Evolutionary conservation across 2,113 vertebrate genomes (phyloP).

Genomic region (Eudyptes chrysolophus): DNA sequence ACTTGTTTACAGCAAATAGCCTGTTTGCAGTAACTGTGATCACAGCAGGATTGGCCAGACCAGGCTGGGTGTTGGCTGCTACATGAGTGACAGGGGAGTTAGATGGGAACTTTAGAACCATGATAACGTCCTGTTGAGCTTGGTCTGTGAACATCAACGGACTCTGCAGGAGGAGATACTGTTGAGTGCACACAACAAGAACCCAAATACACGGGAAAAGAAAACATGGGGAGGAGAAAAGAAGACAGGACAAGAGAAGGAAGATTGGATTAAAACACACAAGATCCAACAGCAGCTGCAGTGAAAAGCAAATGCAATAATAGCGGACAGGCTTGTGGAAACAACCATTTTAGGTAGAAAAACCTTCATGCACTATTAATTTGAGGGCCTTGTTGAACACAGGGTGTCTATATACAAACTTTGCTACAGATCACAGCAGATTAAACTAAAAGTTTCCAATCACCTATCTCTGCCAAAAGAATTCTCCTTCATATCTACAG

Average conservation of each 20-base stretch:
- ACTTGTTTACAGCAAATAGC: constrained; percentile 96
- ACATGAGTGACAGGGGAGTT: constrained; percentile 95
- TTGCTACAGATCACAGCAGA: background rate
- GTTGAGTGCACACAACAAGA: constrained; percentile 84
- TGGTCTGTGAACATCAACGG: constrained; percentile 99
- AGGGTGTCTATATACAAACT: background rate
- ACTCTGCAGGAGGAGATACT: constrained; percentile 99
- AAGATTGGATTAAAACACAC: constrained; percentile 59
- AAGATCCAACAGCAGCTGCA: constrained; percentile 1
- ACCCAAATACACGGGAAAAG: constrained; percentile 67
- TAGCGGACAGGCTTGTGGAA: constrained; percentile 4
- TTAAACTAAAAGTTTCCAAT: background rate
- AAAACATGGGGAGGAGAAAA: constrained; percentile 57
- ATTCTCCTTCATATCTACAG: background rate
- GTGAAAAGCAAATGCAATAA: background rate
- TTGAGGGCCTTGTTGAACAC: background rate
- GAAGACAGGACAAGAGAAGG: constrained; percentile 73
- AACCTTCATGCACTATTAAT: background rate
- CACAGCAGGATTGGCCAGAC: constrained; percentile 83
- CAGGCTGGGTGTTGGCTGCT: constrained; percentile 94
- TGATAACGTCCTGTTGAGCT: constrained; percentile 98
- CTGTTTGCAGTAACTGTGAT: constrained; percentile 97
- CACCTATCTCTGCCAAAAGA: constrained; percentile 4
- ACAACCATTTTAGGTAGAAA: background rate
- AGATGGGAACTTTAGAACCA: constrained; percentile 99